Conservation (phyloP, 2,888 invertebrate species). For the Euphydryas editha region DNA sequence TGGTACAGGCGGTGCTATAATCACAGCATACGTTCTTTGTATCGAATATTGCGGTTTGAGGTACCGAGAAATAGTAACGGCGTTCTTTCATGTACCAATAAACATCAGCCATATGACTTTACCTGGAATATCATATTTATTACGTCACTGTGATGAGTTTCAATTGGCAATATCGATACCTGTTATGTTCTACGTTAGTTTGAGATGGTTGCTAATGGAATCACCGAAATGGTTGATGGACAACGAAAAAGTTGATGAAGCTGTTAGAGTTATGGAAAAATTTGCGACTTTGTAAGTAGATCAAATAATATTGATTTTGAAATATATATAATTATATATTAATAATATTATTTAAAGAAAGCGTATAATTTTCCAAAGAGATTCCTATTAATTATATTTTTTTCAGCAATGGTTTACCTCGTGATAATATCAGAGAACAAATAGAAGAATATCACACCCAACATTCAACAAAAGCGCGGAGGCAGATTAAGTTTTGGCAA, state of each 20-base stretch:
- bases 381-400: not conserved
- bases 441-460: conserved; percentile 53
- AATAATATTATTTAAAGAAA: too few species aligned
- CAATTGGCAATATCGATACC: conserved; percentile 65
- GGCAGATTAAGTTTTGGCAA: conserved; percentile 58
- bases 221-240: conserved; percentile 74
- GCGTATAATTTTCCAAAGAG: too few species aligned
- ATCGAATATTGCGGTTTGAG: conserved; percentile 62
- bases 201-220: conserved; percentile 57
- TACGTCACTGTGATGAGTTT: conserved; percentile 61
- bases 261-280: conserved; percentile 58
- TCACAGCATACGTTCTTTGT: conserved; percentile 64
- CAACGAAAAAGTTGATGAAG: conserved; percentile 53
- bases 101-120: conserved; percentile 63
- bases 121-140: conserved; percentile 62
- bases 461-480: conserved; percentile 34
- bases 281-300: conserved; percentile 62
- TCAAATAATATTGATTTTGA: too few species aligned
- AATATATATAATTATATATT: too few species aligned
- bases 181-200: conserved; percentile 52
- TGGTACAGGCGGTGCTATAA: conserved; percentile 63
- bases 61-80: conserved; percentile 62
- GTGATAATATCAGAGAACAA: conserved; percentile 54
- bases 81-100: conserved; percentile 64
- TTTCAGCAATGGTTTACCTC: conserved; percentile 57